Evolutionary conservation across 2,113 vertebrate species (phyloP).

Genomic region (Chaetura pelagica): DNA sequence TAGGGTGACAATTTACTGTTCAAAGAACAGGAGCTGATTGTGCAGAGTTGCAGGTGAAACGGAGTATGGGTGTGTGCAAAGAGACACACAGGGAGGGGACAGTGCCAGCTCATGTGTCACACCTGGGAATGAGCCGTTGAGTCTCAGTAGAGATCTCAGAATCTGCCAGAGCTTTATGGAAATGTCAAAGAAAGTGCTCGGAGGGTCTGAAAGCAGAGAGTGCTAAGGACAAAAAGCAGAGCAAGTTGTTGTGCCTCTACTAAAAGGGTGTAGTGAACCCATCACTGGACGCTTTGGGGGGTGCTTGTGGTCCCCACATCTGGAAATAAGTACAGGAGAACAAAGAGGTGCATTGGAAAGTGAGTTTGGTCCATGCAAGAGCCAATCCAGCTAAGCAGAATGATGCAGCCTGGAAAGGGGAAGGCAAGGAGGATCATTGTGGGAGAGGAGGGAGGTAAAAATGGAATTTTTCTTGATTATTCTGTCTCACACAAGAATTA

Average conservation of each 20-base stretch:
- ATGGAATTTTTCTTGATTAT: not conserved
- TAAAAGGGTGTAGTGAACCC: not conserved
- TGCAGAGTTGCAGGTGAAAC: not conserved
- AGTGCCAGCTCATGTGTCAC: rapidly evolving
- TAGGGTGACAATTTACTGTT: not conserved
- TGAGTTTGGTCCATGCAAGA: too few relatives aligned
- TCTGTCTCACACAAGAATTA: not conserved
- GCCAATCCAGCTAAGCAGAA: too few relatives aligned
- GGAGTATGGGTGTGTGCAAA: too few relatives aligned
- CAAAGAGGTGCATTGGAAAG: not conserved
- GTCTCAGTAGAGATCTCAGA: rapidly evolving
- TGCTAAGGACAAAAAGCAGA: not conserved
- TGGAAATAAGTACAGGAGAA: not conserved
- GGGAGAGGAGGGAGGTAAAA: not conserved
- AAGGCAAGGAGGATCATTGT: not conserved
- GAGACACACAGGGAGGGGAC: not conserved
- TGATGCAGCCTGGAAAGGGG: not conserved
- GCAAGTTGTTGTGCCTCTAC: not conserved
- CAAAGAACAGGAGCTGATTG: not conserved
- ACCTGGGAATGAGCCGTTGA: not conserved
- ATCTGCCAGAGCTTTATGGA: not conserved
- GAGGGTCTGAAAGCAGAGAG: not conserved
- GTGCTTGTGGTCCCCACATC: rapidly evolving
- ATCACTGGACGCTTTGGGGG: not conserved
- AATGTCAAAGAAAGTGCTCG: not conserved